These are phyloP conservation scores for Chaetogeoica ovagalla DNA, from an alignment of 2,888 invertebrate species.

Conservation along the genomic window DNA sequence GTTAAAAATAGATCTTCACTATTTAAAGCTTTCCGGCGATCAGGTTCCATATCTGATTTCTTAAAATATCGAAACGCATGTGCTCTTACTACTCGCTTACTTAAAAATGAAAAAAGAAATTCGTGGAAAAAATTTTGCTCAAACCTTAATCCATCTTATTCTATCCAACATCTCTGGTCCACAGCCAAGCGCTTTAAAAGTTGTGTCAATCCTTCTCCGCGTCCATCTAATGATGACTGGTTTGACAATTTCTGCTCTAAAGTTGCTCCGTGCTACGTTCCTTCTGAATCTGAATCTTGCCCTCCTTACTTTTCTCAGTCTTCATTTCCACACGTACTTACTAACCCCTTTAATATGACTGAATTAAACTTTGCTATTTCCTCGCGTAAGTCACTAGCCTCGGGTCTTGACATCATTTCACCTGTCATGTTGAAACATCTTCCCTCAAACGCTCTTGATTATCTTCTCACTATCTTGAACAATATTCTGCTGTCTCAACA, in stretches of 20 bases:
- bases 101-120: background rate
- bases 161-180: background rate
- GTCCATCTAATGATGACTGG: background rate
- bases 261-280: background rate
- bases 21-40: background rate
- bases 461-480: background rate
- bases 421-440: background rate
- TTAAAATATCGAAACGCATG: background rate
- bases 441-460: background rate
- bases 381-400: background rate
- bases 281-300: background rate
- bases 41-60: background rate
- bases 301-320: accelerated
- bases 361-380: constrained; percentile 11
- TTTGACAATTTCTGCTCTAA: background rate
- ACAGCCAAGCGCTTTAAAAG: constrained; percentile 8
- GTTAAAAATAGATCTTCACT: background rate
- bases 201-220: background rate
- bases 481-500: background rate
- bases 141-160: background rate
- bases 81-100: background rate
- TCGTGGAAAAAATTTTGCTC: constrained; percentile 6
- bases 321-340: background rate
- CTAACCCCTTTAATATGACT: background rate
- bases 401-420: background rate